Evolutionary conservation across 2,797 vertebrate genomes (phyloP).

Genomic region (Eremophila alpestris): DNA sequence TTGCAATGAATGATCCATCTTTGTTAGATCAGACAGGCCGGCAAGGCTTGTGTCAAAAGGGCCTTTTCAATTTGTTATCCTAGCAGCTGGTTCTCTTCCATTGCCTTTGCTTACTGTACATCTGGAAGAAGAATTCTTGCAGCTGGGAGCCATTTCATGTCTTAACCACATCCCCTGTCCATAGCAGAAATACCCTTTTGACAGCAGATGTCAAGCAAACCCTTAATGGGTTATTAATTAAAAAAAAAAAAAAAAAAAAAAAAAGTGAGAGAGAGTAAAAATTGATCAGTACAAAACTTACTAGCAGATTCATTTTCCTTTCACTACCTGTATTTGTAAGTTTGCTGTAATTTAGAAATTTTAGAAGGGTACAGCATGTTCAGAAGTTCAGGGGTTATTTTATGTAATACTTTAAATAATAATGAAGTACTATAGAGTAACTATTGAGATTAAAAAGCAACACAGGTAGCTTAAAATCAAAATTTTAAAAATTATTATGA

Average conservation of each 20-base stretch:
- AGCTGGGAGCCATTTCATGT: slow-evolving; percentile 82
- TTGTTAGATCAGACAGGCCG: slow-evolving; percentile 68
- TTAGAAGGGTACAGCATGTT: neutral
- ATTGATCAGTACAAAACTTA: neutral
- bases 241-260: neutral
- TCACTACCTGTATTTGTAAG: neutral
- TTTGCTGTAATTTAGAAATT: neutral
- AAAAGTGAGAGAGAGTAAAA: neutral
- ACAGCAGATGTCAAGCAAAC: slow-evolving; percentile 50
- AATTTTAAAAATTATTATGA: neutral
- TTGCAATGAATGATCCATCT: slow-evolving; percentile 68
- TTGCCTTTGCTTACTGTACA: slow-evolving; percentile 73
- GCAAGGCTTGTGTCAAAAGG: slow-evolving; percentile 62
- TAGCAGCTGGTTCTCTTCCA: slow-evolving; percentile 77
- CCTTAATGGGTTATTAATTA: slow-evolving; percentile 53
- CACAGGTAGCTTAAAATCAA: neutral
- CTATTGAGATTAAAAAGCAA: neutral
- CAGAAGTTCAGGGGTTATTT: neutral
- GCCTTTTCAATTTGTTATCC: slow-evolving; percentile 69
- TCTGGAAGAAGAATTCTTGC: slow-evolving; percentile 74
- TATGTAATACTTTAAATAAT: neutral
- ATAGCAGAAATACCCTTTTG: slow-evolving; percentile 71
- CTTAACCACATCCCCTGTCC: slow-evolving; percentile 68
- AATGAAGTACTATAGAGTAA: neutral
- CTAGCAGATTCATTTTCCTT: neutral